Evolutionary conservation across 2,113 vertebrate genomes (phyloP), one percentile per base, ranked within the genome.

Genomic region (Pungitius pungitius): DNA sequence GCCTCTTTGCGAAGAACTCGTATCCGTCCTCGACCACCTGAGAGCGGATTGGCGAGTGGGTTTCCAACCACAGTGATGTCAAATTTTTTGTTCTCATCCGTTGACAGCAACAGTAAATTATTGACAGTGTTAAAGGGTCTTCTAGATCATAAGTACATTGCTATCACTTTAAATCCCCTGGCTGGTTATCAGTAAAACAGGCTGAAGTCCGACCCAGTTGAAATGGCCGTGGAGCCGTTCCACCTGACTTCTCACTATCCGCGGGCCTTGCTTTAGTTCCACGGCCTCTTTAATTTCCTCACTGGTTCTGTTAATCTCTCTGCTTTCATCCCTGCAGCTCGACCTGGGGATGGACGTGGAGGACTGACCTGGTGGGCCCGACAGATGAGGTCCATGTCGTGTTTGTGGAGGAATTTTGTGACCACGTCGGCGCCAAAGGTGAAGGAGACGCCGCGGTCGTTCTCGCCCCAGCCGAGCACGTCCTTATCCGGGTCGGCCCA

Each of bases 401-500:
- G 97, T 85, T 99, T 99, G 92, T 99, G 96, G 74, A 98, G 93
- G 88, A 99, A 99, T 85, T 99, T 99, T 26, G 97, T 97, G 66
- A 99, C 97, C 37, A 99, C 96, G 42, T 99, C 97, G 0, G 97
- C 96, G 13, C 97, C 97, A 0, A 99, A 99, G 15, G 97, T 99
- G 88, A 98, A 99, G 82, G 97, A 99, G 61, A 98, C 97, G 0
- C 97, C 97, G 0, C 97, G 96, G 88, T 98, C 96, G 0, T 99
- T 98, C 89, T 98, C 97, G 0, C 97, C 97, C 97, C 97, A 99
- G 73, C 97, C 97, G 58, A 96, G 95, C 65, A 99, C 97, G 0
- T 99, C 97, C 86, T 99, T 99, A 90, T 99, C 97, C 0, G 97
- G 97, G 88, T 99, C 97, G 0, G 97, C 97, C 97, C 97, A 99